Evolutionary conservation across 2,797 vertebrate genomes (phyloP).

Genomic region (Eidolon dupreanum): DNA sequence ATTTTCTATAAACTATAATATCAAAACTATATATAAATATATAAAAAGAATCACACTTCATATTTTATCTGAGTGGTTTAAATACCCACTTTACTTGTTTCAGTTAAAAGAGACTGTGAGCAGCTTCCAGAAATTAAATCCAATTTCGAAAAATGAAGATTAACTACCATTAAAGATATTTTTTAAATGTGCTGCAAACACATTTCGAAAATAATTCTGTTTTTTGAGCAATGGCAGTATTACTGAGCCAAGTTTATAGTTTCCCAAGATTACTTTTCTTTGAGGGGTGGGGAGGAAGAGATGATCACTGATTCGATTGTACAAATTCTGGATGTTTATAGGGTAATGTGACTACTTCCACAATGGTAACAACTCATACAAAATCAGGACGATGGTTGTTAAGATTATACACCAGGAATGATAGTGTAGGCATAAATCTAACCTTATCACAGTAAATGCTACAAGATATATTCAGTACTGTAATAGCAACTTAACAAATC

Average conservation of each 20-base stretch:
- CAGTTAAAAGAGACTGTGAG: neutral
- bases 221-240: neutral
- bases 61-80: slow-evolving; percentile 16
- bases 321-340: slow-evolving; percentile 24
- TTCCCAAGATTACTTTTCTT: neutral
- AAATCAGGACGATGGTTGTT: slow-evolving; percentile 24
- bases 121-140: slow-evolving; percentile 51
- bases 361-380: neutral
- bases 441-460: slow-evolving; percentile 17
- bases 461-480: neutral
- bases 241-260: neutral
- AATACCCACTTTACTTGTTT: slow-evolving; percentile 17
- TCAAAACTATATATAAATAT: neutral
- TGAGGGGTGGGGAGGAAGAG: too few species aligned
- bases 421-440: neutral
- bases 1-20: slow-evolving; percentile 16
- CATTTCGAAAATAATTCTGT: neutral
- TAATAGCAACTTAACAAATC: neutral
- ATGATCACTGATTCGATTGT: neutral
- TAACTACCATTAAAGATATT: slow-evolving; percentile 23
- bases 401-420: slow-evolving; percentile 7
- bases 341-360: neutral
- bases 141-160: slow-evolving; percentile 39
- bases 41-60: slow-evolving; percentile 17
- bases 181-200: neutral